Conservation (phyloP, 1,140 invertebrate species). For the Drosophila paulistorum region DNA sequence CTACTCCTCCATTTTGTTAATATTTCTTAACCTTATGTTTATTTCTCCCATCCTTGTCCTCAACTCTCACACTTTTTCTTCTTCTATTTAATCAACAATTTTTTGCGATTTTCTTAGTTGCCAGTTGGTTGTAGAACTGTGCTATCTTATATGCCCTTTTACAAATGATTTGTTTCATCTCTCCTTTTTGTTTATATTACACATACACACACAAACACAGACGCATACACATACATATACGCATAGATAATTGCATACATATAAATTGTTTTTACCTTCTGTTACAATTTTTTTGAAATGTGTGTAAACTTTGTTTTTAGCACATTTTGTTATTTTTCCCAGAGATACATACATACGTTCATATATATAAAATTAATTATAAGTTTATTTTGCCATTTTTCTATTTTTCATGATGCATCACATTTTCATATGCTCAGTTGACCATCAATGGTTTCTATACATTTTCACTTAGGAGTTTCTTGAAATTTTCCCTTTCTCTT, state of each 20-base stretch:
- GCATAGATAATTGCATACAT: neutral
- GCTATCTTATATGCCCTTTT: constrained; percentile 20
- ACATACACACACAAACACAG: neutral
- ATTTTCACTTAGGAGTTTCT: constrained; percentile 45
- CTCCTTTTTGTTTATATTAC: constrained; percentile 42
- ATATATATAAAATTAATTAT: constrained; percentile 42
- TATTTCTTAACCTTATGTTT: constrained; percentile 33
- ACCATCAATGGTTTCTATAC: constrained; percentile 37
- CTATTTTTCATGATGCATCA: constrained; percentile 60
- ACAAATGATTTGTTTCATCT: constrained; percentile 40
- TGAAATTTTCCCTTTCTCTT: constrained; percentile 14
- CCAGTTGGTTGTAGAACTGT: constrained; percentile 40
- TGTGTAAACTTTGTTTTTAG: neutral
- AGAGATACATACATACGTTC: neutral
- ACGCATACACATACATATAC: neutral
- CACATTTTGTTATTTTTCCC: constrained; percentile 1
- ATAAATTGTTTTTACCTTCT: constrained; percentile 1
- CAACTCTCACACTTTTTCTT: constrained; percentile 23
- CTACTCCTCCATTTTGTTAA: constrained; percentile 61
- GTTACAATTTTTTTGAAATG: too few relatives aligned
- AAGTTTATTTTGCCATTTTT: constrained; percentile 57
- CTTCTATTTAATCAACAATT: constrained; percentile 36
- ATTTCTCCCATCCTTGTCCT: neutral
- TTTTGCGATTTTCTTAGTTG: constrained; percentile 63
- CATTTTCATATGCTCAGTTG: constrained; percentile 40